Evolutionary conservation across 2,113 vertebrate species (phyloP).

Genomic region (Platycercus adscitus): DNA sequence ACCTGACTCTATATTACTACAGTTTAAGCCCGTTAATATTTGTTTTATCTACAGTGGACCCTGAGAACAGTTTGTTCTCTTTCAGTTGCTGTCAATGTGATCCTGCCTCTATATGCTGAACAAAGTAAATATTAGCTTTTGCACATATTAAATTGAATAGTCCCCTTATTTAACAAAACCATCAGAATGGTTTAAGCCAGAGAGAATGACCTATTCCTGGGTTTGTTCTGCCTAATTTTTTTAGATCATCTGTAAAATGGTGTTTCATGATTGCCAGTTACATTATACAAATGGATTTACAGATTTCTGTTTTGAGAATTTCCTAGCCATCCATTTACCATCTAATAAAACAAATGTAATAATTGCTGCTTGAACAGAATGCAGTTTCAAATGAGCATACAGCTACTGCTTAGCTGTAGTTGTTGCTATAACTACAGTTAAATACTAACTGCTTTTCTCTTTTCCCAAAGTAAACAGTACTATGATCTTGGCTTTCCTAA

Average conservation of each 20-base stretch:
- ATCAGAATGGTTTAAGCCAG: not conserved
- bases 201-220: not conserved
- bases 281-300: not conserved
- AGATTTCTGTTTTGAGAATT: not conserved
- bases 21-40: slow-evolving; percentile 8
- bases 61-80: slow-evolving; percentile 11
- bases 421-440: not conserved
- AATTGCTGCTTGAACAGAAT: not conserved
- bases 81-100: not conserved
- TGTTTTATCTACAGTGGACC: not conserved
- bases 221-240: not conserved
- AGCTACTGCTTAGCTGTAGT: not conserved
- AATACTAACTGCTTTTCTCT: not conserved
- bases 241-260: not conserved
- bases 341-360: not conserved
- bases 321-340: not conserved
- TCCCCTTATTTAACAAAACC: slow-evolving; percentile 15
- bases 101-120: not conserved
- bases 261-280: not conserved
- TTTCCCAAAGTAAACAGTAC: not conserved
- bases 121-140: slow-evolving; percentile 56
- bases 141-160: not conserved
- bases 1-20: not conserved
- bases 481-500: not conserved
- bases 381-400: not conserved